Percentiles rank a stretch among this genome's conserved stretches.
phyloP scores from a whole-genome alignment of 2,797 vertebrate species.

The Eospalax fontanierii region DNA sequence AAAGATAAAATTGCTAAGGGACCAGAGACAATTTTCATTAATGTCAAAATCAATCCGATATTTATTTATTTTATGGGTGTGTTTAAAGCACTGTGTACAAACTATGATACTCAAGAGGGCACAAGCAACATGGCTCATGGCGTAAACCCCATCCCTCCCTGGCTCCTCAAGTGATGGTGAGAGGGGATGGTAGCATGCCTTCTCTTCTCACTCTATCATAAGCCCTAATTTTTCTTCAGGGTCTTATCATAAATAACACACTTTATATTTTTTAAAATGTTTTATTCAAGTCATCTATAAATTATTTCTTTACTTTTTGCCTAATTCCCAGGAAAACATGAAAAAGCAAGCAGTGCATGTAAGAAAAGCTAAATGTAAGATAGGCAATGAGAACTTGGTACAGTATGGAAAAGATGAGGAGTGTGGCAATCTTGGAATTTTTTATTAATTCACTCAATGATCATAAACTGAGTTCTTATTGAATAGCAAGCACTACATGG shows the following conservation, averaged over 20 bases:
- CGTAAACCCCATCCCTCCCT: not conserved
- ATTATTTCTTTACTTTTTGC: constrained; percentile 60
- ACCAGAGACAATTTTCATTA: constrained; percentile 29
- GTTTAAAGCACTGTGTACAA: constrained; percentile 25
- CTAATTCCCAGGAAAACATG: constrained; percentile 49
- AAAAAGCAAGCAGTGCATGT: constrained; percentile 42
- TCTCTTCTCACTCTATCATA: not conserved
- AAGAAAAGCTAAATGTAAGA: constrained; percentile 62
- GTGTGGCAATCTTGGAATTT: constrained; percentile 10
- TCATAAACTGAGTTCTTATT: constrained; percentile 28
- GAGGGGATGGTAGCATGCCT: not conserved
- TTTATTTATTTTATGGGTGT: constrained; percentile 37
- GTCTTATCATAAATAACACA: constrained; percentile 52
- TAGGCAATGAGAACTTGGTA: constrained; percentile 16
- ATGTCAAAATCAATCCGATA: constrained; percentile 6
- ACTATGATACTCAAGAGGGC: not conserved
- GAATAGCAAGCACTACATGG: not conserved
- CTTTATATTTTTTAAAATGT: constrained; percentile 25
- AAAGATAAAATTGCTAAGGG: constrained; percentile 33
- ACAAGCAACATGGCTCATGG: not conserved
- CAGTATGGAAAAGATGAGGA: constrained; percentile 56
- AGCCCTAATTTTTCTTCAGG: constrained; percentile 41
- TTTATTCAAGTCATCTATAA: constrained; percentile 52
- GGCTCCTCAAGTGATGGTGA: not conserved
- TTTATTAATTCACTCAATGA: constrained; percentile 56